These are phyloP conservation scores for Bovichtus variegatus DNA, from an alignment of 2,797 vertebrate species.

Conservation along the genomic window DNA sequence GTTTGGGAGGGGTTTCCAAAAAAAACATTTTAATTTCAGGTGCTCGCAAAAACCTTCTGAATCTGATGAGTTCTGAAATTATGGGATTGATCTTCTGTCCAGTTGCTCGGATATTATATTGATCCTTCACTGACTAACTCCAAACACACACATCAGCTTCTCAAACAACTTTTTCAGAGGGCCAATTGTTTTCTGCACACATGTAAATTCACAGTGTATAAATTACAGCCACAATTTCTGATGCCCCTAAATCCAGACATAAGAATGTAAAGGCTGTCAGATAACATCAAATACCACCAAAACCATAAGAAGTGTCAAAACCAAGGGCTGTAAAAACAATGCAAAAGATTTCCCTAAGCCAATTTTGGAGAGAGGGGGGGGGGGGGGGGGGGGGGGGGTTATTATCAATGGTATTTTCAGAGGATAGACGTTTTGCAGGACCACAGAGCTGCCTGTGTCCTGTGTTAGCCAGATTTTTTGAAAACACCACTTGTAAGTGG, in stretches of 20 bases:
- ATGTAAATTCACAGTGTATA: slow-evolving; percentile 18
- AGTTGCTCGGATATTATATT: slow-evolving; percentile 5
- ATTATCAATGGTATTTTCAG: slow-evolving; percentile 74
- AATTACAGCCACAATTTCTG: slow-evolving; percentile 27
- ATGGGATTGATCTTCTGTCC: slow-evolving; percentile 7
- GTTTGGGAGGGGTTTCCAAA: slow-evolving; percentile 23
- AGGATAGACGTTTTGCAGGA: slow-evolving; percentile 61
- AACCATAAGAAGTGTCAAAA: slow-evolving; percentile 61
- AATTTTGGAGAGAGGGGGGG: slow-evolving; percentile 31
- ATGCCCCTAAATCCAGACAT: slow-evolving; percentile 33
- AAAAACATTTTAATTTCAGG: slow-evolving; percentile 30
- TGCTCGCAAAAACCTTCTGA: not conserved
- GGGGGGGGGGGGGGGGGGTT: slow-evolving; percentile 33
- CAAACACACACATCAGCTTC: slow-evolving; percentile 7
- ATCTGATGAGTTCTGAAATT: slow-evolving; percentile 13
- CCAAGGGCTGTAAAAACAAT: slow-evolving; percentile 66
- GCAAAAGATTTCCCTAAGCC: slow-evolving; percentile 57
- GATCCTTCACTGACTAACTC: slow-evolving; percentile 17
- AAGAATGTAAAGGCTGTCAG: slow-evolving; percentile 46
- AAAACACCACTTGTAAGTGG: slow-evolving; percentile 78
- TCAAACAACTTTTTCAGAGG: slow-evolving; percentile 3
- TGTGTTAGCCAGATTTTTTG: slow-evolving; percentile 70
- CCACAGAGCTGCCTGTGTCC: slow-evolving; percentile 56
- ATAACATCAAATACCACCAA: slow-evolving; percentile 58
- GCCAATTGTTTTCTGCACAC: slow-evolving; percentile 13